Conservation (phyloP, 2,797 vertebrate genomes). For the Arctocebus calabarensis region DNA sequence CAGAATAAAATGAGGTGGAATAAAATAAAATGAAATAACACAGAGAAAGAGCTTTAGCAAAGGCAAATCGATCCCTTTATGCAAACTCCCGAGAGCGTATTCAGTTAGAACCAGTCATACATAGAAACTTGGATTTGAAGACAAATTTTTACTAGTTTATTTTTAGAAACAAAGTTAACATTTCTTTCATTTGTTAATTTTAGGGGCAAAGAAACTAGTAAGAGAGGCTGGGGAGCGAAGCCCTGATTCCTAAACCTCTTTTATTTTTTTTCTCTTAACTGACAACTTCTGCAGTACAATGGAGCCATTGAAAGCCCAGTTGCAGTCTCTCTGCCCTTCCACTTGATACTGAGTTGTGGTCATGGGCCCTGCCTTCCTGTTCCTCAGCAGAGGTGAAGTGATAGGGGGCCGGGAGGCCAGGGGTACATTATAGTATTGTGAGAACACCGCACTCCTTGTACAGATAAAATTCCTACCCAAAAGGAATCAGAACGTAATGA, state of each 20-base stretch:
- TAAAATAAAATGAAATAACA: background rate
- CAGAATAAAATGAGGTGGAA: background rate
- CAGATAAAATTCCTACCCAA: background rate
- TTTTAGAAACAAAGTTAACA: background rate
- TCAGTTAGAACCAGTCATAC: background rate
- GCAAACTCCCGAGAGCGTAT: background rate
- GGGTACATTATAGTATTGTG: background rate
- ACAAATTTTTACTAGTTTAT: background rate
- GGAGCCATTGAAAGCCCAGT: background rate
- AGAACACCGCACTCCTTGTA: background rate
- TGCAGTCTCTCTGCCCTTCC: background rate
- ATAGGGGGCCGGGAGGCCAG: rapidly evolving
- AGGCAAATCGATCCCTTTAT: background rate
- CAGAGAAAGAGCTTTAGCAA: background rate
- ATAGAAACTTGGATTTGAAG: background rate
- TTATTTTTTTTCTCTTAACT: background rate
- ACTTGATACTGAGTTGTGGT: background rate
- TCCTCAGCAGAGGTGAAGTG: background rate
- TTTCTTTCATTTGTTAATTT: background rate
- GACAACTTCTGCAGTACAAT: background rate
- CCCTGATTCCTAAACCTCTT: background rate
- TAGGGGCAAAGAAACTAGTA: background rate
- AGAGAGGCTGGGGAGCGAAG: background rate
- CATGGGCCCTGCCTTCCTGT: background rate
- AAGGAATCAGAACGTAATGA: background rate